Base-by-base conservation (phyloP, 2,113 vertebrate species). In the Neofelis nebulosa region DNA sequence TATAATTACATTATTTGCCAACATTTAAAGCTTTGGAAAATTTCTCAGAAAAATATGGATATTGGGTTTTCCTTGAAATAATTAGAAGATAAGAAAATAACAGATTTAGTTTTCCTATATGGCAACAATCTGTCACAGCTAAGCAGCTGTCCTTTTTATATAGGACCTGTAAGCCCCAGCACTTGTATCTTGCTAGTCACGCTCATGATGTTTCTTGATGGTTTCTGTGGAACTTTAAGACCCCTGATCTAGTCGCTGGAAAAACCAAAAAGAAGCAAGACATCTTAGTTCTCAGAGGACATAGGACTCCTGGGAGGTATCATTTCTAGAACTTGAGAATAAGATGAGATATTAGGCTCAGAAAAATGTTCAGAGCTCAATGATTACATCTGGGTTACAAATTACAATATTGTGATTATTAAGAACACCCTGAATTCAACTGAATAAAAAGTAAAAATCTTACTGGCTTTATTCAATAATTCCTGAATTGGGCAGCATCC, bases 31-130 rank as follows among this genome's bases (percentile, higher is more conserved):
- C 45, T 81, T 41, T 33, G 38, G 69, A 33, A 68, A 52, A 36
- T 50, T 92, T 92, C 92, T 86, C 9, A 80, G 61, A 83, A 97
- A 94, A 95, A 61, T 73, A 68, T 21, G 27, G 45, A 61, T 92
- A 79, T 82, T 23, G 29, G 33, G 7, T 3, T 76, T 82, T 63
- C 93, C 48, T 69, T 33, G 9, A 81, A 80, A 91, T 74, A 95
- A 82, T 36, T 85, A 23, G 66, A 92, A 94, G 45, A 66, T 68
- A 73, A 96, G 38, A 89, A 95, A 89, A 68, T 91, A 97, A 55
- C 83, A 87, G 81, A 68, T 76, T 96, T 55, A 19, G 38, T 38
- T 91, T 86, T 94, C 52, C 21, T 78, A 66, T 57, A 69, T 65
- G 65, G n/a, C 78, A 94, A 80, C 68, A 48, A 85, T 65, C 69